Evolutionary conservation across 2,113 vertebrate genomes (phyloP).

Genomic region (Megalops atlanticus): DNA sequence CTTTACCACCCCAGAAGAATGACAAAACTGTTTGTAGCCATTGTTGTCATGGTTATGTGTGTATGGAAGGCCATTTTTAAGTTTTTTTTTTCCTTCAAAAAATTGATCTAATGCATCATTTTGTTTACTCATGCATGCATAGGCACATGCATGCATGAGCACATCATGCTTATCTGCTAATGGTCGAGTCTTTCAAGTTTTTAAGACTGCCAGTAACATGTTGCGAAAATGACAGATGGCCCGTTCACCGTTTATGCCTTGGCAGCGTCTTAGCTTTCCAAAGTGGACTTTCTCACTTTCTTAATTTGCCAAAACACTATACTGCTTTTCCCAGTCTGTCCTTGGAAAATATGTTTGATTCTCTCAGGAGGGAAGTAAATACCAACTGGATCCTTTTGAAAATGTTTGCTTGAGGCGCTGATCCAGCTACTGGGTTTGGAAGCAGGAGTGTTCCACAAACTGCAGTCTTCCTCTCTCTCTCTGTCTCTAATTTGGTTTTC

Average conservation of each 20-base stretch:
- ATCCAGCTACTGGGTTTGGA: not conserved
- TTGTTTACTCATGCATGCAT: not conserved
- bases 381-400: conserved; percentile 29
- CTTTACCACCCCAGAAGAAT: conserved; percentile 15
- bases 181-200: not conserved
- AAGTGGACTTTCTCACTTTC: conserved; percentile 37
- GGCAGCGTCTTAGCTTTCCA: conserved; percentile 52
- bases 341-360: conserved; percentile 42
- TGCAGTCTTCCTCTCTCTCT: not conserved
- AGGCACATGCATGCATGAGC: not conserved
- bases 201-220: not conserved
- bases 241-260: conserved; percentile 61
- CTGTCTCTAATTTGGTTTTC: not conserved
- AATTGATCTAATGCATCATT: not conserved
- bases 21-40: conserved; percentile 34
- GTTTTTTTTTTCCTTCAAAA: not conserved
- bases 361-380: conserved; percentile 41
- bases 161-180: not conserved
- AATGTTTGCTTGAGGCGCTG: conserved; percentile 27
- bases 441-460: not conserved
- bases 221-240: conserved; percentile 57
- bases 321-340: conserved; percentile 44
- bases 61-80: conserved; percentile 34
- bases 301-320: conserved; percentile 46
- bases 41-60: conserved; percentile 55